Conservation (phyloP, 2,888 invertebrate genomes). For the Suillia variegata region DNA sequence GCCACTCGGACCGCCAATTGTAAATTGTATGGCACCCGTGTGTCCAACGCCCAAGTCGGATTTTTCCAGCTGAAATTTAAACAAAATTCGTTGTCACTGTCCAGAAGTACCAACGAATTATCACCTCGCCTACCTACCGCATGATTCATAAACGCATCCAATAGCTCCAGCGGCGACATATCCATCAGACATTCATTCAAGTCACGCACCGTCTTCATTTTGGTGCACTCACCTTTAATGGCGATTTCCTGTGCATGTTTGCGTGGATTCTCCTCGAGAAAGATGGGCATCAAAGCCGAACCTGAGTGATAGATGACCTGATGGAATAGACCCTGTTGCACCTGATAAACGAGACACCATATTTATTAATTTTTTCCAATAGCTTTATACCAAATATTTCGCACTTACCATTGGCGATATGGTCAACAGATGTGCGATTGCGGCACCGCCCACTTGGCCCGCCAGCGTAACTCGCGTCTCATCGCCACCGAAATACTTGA, state of each 20-base stretch:
- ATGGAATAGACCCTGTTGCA: constrained; percentile 61
- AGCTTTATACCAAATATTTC: neutral
- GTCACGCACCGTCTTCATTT: constrained; percentile 45
- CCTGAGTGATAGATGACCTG: constrained; percentile 65
- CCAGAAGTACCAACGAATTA: neutral
- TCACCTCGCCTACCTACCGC: constrained; percentile 39
- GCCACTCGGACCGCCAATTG: constrained; percentile 56
- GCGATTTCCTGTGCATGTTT: constrained; percentile 58
- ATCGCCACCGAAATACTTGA: constrained; percentile 64
- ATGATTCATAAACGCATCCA: constrained; percentile 52
- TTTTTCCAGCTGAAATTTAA: constrained; percentile 42
- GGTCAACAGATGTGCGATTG: constrained; percentile 62
- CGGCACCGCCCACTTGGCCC: constrained; percentile 65
- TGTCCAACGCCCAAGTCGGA: constrained; percentile 50
- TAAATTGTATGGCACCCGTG: constrained; percentile 56
- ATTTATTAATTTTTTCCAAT: neutral
- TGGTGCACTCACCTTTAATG: constrained; percentile 48
- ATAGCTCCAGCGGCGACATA: constrained; percentile 44
- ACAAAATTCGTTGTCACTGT: neutral
- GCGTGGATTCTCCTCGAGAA: constrained; percentile 62
- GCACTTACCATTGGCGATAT: constrained; percentile 58
- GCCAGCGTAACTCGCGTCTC: constrained; percentile 62
- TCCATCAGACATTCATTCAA: constrained; percentile 53
- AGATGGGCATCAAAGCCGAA: constrained; percentile 63
- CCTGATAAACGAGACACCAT: constrained; percentile 26